Evolutionary conservation across 2,797 vertebrate genomes (phyloP).

Genomic region (Pipistrellus pipistrellus): DNA sequence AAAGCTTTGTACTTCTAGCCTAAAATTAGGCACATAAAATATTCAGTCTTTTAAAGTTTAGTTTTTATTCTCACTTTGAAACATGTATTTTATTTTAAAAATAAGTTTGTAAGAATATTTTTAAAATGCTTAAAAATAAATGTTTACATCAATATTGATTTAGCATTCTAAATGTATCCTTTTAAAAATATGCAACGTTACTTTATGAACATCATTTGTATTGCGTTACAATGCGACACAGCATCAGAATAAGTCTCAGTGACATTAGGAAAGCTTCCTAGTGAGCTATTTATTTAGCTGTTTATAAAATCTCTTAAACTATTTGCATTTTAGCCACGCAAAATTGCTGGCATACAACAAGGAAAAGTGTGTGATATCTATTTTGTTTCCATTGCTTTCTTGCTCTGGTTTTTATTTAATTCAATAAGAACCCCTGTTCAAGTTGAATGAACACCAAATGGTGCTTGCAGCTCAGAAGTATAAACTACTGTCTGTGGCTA

Average conservation of each 20-base stretch:
- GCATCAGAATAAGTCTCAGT: not conserved
- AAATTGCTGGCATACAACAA: constrained; percentile 21
- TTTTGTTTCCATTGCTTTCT: constrained; percentile 49
- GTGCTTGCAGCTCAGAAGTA: constrained; percentile 56
- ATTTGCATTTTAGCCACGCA: constrained; percentile 55
- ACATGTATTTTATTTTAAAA: constrained; percentile 59
- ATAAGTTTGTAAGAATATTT: constrained; percentile 49
- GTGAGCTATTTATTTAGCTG: constrained; percentile 25
- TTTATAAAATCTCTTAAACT: constrained; percentile 41
- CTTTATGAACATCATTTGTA: constrained; percentile 39
- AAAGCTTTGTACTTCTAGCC: constrained; percentile 27
- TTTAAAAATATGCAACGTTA: constrained; percentile 46
- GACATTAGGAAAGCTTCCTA: constrained; percentile 21
- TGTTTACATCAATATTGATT: constrained; percentile 43
- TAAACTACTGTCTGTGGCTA: constrained; percentile 57
- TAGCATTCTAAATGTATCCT: not conserved
- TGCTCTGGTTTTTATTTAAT: not conserved
- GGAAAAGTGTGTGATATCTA: constrained; percentile 22
- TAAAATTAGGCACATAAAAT: constrained; percentile 46
- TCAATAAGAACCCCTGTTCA: constrained; percentile 32
- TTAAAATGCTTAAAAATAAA: constrained; percentile 55
- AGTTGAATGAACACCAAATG: constrained; percentile 51
- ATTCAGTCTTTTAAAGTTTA: constrained; percentile 28
- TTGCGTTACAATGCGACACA: constrained; percentile 2
- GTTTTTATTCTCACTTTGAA: constrained; percentile 65